phyloP scores from a whole-genome alignment of 2,888 invertebrate genomes.

The Norana najaformis region DNA sequence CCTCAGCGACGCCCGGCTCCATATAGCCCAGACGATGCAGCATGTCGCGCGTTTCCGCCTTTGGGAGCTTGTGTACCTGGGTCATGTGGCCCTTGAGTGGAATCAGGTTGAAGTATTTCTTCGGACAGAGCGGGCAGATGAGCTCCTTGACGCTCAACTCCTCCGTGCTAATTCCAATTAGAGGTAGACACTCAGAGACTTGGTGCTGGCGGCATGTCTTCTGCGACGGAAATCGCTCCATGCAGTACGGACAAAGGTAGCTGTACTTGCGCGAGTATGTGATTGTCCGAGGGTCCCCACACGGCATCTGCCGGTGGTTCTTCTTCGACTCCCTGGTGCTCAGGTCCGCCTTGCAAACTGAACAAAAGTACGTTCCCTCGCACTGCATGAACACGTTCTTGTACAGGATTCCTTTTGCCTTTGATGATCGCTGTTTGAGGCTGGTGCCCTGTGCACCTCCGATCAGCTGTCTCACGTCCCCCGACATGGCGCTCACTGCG shows the following conservation, averaged over 20 bases:
- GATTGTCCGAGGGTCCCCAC: slow-evolving; percentile 37
- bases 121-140: slow-evolving; percentile 38
- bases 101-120: slow-evolving; percentile 40
- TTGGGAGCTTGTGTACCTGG: slow-evolving; percentile 38
- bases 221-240: slow-evolving; percentile 42
- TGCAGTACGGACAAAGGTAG: slow-evolving; percentile 43
- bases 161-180: slow-evolving; percentile 40
- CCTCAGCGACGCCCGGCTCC: slow-evolving; percentile 20
- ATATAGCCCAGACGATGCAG: slow-evolving; percentile 36
- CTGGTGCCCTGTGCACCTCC: neutral
- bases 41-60: slow-evolving; percentile 35
- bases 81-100: slow-evolving; percentile 41
- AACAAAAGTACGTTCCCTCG: slow-evolving; percentile 39
- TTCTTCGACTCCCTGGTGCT: slow-evolving; percentile 36
- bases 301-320: slow-evolving; percentile 34
- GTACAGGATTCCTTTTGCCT: slow-evolving; percentile 35
- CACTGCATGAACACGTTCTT: slow-evolving; percentile 42
- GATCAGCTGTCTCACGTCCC: slow-evolving; percentile 1
- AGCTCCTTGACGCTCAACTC: slow-evolving; percentile 37
- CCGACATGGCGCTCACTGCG: neutral
- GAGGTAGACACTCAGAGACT: slow-evolving; percentile 39
- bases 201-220: slow-evolving; percentile 42
- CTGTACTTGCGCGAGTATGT: slow-evolving; percentile 40
- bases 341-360: slow-evolving; percentile 36
- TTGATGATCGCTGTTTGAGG: slow-evolving; percentile 7